Evolutionary conservation across 2,888 invertebrate genomes (phyloP), one percentile per base, ranked within the genome.

Genomic region (Ceriagrion tenellum): DNA sequence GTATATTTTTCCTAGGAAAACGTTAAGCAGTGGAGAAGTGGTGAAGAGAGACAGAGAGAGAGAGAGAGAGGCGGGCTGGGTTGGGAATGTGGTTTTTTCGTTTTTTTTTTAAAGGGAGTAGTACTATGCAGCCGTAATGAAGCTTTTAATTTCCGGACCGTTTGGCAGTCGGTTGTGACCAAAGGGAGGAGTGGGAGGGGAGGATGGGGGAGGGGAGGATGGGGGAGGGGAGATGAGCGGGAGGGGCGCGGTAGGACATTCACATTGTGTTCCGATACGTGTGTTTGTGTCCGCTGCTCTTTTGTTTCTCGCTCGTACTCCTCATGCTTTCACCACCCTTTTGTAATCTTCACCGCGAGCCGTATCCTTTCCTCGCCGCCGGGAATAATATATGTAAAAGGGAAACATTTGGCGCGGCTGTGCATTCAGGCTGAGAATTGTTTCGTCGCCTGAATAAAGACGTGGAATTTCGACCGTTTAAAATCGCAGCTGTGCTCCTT

Each of bases 371-470:
- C 69, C 55, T 93, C 69, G 69, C 93, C 93, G 56, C 93, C 93
- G 69, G 69, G 69, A 93, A 69, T 93, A 93, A 93, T 93, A 47
- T 93, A 93, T 93, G 93, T 93, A 69, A 93, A 93, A 74, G 81
- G 74, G 55, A 93, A 93, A 69, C 93, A 93, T 93, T 93, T 93
- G 93, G 93, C 93, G 63, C 26, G 93, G 93, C 69, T 69, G 47
- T 93, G 93, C 74, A 47, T 74, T 69, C 93, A 69, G 40, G 55
- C 69, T 40, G 93, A 93, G 93, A 47, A 93, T 93, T 93, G 93
- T 93, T 93, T 93, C 93, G 93, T 93, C 93, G 93, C 93, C 74
- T 93, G 93, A 93, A 93, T 93, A 93, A 93, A 93, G 93, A 93
- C 93, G 93, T 93, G 93, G 93, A 93, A 69, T 93, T 93, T 47